phyloP scores from a whole-genome alignment of 2,113 vertebrate genomes.

The Nansenia antarctica region DNA sequence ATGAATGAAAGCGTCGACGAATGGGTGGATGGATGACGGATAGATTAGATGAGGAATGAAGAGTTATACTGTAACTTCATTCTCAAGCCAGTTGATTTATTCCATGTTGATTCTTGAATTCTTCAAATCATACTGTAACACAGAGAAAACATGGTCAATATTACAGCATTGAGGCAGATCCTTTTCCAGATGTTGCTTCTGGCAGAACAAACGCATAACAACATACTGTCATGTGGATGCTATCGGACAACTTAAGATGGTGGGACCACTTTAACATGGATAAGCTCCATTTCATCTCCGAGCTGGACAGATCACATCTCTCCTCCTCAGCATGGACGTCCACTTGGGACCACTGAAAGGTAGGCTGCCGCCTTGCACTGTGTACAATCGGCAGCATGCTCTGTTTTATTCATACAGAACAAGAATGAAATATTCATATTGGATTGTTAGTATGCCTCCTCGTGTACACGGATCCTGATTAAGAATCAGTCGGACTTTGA shows the following conservation, averaged over 20 bases:
- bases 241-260: too few species aligned
- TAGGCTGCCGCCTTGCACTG: constrained; percentile 17
- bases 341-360: constrained; percentile 28
- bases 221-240: too few species aligned
- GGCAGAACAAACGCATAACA: too few species aligned
- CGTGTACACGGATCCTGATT: constrained; percentile 44
- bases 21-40: constrained; percentile 41
- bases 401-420: constrained; percentile 71
- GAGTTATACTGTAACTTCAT: too few species aligned
- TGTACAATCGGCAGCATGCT: constrained; percentile 40
- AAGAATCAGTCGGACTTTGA: constrained; percentile 37
- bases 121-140: too few species aligned
- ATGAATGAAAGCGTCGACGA: constrained; percentile 59
- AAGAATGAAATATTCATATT: constrained; percentile 61
- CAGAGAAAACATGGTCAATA: too few species aligned
- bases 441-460: constrained; percentile 38
- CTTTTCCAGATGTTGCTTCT: not conserved
- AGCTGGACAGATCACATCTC: constrained; percentile 1
- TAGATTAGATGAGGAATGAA: constrained; percentile 43
- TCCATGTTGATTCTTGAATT: too few species aligned
- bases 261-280: too few species aligned
- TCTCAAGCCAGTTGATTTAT: too few species aligned
- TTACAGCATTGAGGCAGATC: too few species aligned
- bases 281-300: constrained; percentile 32
- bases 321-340: not conserved